Percentiles rank a stretch among this genome's conserved stretches.
phyloP scores from a whole-genome alignment of 2,797 vertebrate species.

The Syncerus caffer region DNA sequence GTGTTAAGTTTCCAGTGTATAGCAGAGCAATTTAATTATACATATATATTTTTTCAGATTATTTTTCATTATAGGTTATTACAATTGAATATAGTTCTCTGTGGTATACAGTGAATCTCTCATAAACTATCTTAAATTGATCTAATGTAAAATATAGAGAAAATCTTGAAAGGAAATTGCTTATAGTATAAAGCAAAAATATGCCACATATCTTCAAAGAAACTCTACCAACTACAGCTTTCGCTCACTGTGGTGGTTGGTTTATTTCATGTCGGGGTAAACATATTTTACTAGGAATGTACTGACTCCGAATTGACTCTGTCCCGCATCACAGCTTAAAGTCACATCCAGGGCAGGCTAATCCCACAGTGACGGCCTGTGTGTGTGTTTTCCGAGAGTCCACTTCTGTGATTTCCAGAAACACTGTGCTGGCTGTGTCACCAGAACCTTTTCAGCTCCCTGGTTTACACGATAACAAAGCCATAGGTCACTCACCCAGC shows the following conservation, averaged over 20 bases:
- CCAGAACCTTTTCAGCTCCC: accelerated
- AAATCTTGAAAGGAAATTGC: not conserved
- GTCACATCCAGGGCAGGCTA: not conserved
- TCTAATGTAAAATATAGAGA: not conserved
- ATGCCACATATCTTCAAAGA: not conserved
- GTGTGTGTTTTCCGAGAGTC: not conserved
- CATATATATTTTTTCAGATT: not conserved
- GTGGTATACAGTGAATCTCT: not conserved
- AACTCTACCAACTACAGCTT: accelerated
- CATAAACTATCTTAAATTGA: not conserved
- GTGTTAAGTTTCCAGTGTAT: not conserved
- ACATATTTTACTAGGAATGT: not conserved
- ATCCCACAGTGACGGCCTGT: accelerated
- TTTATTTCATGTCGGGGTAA: too few species aligned
- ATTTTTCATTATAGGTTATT: not conserved
- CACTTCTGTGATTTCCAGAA: not conserved
- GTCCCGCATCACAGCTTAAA: accelerated
- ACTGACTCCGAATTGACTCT: accelerated
- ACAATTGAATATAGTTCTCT: not conserved
- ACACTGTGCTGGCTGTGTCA: accelerated
- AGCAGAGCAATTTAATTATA: not conserved
- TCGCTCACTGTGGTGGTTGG: accelerated
- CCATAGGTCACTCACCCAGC: accelerated
- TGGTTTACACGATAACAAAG: accelerated
- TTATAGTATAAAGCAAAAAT: not conserved